Percentiles rank a stretch among this genome's conserved stretches.
phyloP scores from a whole-genome alignment of 2,113 vertebrate species.

The Agapornis roseicollis region DNA sequence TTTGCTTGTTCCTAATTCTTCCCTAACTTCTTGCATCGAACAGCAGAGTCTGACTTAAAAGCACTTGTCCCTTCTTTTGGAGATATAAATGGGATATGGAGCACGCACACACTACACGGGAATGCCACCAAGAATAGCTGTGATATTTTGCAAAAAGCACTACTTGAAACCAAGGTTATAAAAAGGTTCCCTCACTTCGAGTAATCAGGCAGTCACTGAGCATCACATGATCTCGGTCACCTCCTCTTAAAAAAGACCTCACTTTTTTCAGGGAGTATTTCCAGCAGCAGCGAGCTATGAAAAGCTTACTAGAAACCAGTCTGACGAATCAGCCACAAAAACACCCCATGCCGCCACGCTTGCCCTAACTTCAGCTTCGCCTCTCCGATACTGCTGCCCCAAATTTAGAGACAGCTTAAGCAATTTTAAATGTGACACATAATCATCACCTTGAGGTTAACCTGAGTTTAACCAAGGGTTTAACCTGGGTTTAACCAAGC shows the following conservation, averaged over 20 bases:
- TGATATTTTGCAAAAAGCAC: conserved; percentile 48
- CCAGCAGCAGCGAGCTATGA: not conserved
- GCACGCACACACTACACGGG: not conserved
- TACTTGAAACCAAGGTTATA: conserved; percentile 47
- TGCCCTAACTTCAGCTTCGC: not conserved
- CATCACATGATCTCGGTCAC: not conserved
- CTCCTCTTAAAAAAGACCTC: conserved; percentile 13
- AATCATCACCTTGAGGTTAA: not conserved
- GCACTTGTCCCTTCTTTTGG: not conserved
- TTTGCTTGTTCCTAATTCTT: not conserved
- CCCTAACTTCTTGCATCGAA: not conserved
- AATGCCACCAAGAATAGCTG: conserved; percentile 52
- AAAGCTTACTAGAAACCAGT: not conserved
- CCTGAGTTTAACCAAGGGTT: not conserved
- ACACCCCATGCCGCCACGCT: not conserved
- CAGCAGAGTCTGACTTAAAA: not conserved
- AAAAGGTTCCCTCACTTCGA: conserved; percentile 16
- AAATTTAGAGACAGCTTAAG: not conserved
- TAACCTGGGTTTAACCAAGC: not conserved
- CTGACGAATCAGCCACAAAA: not conserved
- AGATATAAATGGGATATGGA: conserved; percentile 23
- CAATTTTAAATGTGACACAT: not conserved
- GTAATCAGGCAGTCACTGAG: not conserved
- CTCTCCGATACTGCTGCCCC: not conserved
- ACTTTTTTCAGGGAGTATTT: not conserved